Conservation (phyloP, 2,888 invertebrate genomes). For the Leptinotarsa peninsularis region DNA sequence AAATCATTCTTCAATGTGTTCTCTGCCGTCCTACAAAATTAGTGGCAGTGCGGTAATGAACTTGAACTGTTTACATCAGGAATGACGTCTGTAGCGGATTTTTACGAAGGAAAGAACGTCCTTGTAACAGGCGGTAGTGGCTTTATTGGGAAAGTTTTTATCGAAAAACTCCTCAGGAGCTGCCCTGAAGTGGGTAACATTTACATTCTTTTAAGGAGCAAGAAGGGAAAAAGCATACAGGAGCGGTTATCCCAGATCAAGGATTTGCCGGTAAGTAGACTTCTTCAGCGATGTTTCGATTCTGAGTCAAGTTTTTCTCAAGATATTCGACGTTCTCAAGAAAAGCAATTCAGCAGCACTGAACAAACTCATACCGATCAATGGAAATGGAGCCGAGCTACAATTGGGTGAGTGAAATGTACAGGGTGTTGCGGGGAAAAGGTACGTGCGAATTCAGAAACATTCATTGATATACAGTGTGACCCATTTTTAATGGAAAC, state of each 20-base stretch:
- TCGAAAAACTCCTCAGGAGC: no score
- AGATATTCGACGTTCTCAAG: conserved; percentile 80
- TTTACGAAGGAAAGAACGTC: no score
- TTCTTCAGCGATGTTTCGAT: not conserved
- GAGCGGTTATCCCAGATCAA: conserved; percentile 70
- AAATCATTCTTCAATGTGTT: no score
- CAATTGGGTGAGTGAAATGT: conserved; percentile 70
- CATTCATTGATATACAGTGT: conserved; percentile 61
- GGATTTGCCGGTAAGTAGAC: conserved; percentile 22
- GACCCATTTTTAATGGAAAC: no score
- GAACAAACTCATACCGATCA: conserved; percentile 76
- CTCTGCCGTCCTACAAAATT: no score
- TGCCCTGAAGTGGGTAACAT: no score
- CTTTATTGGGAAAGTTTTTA: no score
- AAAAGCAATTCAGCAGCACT: conserved; percentile 69
- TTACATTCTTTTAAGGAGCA: conserved; percentile 81
- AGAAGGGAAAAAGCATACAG: conserved; percentile 74
- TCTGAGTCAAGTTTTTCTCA: conserved; percentile 38
- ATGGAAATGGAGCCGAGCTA: conserved; percentile 81
- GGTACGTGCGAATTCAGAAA: no score
- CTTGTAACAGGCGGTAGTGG: no score
- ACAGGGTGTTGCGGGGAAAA: not conserved
- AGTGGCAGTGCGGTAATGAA: no score
- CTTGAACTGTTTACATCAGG: no score
- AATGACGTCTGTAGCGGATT: no score